Base-by-base conservation (phyloP, 2,888 invertebrate species). In the Eubasilissa splendida region DNA sequence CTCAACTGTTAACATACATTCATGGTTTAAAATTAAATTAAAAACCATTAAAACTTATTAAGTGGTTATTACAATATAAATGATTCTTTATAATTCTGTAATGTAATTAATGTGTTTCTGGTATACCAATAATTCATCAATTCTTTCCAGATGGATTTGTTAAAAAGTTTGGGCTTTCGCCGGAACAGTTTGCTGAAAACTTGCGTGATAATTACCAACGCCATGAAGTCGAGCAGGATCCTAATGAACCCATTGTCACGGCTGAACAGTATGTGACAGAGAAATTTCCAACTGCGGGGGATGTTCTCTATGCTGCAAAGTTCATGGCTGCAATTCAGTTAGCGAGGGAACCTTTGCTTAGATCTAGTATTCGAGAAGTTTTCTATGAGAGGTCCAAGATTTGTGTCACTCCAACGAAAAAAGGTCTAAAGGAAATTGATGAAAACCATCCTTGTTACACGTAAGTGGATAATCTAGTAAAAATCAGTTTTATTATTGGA, bases 181-280 rank as follows among this genome's bases (percentile, higher is more conserved):
- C 99, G 0, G 97, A 97, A 87, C 95, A 99, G 88, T 98, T 97
- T 87, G 98, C 97, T 0, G 98, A 99, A 89, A 99, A 99, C 90
- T 91, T 99, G 8, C 93, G 97, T 1, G 98, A 99, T 86, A 97
- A 97, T 87, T 99, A 99, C 88, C 97, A 97, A 87, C 91, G 97
- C 12, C 96, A 98, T 87, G 99, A 99, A 86, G 97, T 99, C 1
- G 98, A 98, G 74, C 98, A 99, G 87, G 96, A 96, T 85, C 93
- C 95, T 0, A 92, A 94, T n/a, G 95, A 96, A 84, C 97, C 98
- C 0, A 86, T 92, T 0, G 96, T 96, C 84, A 91, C 96, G 22
- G 98, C 98, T 0, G 93, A 93, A 77, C 95, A 97, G 85, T 97
- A 92, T 86, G 90, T 94, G 42, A 78, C 82, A 7, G 81, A 84